Conservation (phyloP, 64 coral and sea anemone species). For the Cladopsammia gracilis region DNA sequence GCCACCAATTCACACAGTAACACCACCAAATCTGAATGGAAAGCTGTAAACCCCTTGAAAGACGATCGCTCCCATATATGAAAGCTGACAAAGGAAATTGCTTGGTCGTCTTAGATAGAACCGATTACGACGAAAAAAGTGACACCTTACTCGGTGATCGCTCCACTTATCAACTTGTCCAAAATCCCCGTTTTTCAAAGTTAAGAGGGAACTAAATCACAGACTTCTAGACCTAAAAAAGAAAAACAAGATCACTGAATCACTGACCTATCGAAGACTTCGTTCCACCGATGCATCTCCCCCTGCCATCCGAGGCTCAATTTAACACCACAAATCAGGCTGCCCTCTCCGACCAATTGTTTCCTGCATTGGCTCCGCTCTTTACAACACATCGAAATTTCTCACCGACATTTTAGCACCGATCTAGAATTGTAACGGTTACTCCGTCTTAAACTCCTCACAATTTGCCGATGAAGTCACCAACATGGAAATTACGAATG, state of each 20-base stretch:
- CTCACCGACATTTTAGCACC: too few relatives aligned
- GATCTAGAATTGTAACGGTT: too few relatives aligned
- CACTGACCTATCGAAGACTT: conserved; percentile 30
- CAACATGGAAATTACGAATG: conserved; percentile 14
- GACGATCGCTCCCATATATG: conserved; percentile 38
- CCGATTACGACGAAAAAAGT: conserved; percentile 48
- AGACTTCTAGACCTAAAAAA: conserved; percentile 1
- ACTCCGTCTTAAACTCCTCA: background rate
- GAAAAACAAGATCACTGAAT: conserved; percentile 34
- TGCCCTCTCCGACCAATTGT: background rate
- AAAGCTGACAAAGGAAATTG: conserved; percentile 68
- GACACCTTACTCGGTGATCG: background rate
- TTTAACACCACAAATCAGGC: conserved; percentile 36
- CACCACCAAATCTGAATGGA: conserved; percentile 1
- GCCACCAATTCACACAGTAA: too few relatives aligned
- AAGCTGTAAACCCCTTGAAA: conserved; percentile 19
- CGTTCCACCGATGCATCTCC: conserved; percentile 20
- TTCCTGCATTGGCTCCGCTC: too few relatives aligned
- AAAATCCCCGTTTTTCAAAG: conserved; percentile 22
- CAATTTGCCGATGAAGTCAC: conserved; percentile 5
- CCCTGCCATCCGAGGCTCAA: conserved; percentile 38
- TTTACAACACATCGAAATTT: too few relatives aligned
- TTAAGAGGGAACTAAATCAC: conserved; percentile 34
- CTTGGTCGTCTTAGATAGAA: conserved; percentile 43
- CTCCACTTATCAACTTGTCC: conserved; percentile 12